Evolutionary conservation across 2,888 invertebrate genomes (phyloP), one percentile per base, ranked within the genome.

Genomic region (Branchipolynoe longqiensis): DNA sequence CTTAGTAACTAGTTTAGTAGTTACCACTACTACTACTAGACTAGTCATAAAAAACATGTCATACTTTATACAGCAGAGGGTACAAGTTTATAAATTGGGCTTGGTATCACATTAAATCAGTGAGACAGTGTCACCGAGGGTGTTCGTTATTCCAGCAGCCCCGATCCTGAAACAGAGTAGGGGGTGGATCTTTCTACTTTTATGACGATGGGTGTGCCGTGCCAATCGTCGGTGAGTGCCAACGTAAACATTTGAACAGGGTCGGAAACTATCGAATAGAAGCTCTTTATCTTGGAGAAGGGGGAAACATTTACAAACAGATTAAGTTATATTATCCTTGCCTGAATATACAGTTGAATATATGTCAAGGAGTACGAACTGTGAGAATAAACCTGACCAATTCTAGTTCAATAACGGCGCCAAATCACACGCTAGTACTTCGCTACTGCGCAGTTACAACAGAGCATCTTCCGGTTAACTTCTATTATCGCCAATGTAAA

Each of bases 401-500:
- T 18, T 48, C 12, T 4, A 4, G 18, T 58, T n/a, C 4, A 58
- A 58, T 25, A 18, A 58, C n/a, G 22, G 58, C 58, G 58, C 58
- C 58, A 58, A 58, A n/a, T 58, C 58, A 18, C 14, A n/a, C 58
- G 58, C 18, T 18, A 48, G n/a, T n/a, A n/a, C n/a, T n/a, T n/a
- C 18, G 48, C 48, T 48, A 4, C 14, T 58, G 58, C 58, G 58
- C n/a, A 58, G 12, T 58, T 4, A 58, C 58, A 58, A 58, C 58
- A 58, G 12, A 4, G n/a, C 12, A 4, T 58, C 58, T 58, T 58
- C 58, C 58, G 58, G 58, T 58, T n/a, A 18, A 4, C 18, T 4
- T n/a, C 58, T 18, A 58, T 58, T 58, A 58, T 58, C 58, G 58
- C 58, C n/a, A 14, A 58, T n/a, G 58, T 58, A 58, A 58, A 58